Conservation (phyloP, 2,113 vertebrate genomes). For the Gambusia holbrooki region DNA sequence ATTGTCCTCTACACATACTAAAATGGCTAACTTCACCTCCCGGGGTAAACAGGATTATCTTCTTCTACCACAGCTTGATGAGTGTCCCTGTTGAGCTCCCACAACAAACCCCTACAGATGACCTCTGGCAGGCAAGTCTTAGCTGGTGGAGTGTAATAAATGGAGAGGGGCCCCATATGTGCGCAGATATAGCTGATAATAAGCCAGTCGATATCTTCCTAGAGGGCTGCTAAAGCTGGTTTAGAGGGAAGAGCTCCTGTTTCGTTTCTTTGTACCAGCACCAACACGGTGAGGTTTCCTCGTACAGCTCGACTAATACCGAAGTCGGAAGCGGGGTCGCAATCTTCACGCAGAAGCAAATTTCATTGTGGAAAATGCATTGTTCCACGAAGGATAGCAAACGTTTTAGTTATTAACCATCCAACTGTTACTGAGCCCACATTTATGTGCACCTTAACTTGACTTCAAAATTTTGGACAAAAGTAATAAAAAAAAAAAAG, state of each 20-base stretch:
- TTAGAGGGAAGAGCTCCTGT: slow-evolving; percentile 21
- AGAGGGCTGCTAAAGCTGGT: slow-evolving; percentile 17
- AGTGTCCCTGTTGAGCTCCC: slow-evolving; percentile 39
- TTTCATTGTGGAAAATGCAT: slow-evolving; percentile 5
- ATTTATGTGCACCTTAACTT: slow-evolving; percentile 7
- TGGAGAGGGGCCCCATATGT: slow-evolving; percentile 9
- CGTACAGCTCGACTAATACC: slow-evolving; percentile 12
- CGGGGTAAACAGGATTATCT: slow-evolving; percentile 40
- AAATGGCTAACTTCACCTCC: slow-evolving; percentile 18
- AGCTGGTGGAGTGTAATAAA: slow-evolving; percentile 33
- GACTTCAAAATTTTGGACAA: neutral
- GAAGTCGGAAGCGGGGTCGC: neutral
- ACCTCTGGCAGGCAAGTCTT: slow-evolving; percentile 39
- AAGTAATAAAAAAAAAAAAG: neutral
- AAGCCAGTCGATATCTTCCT: slow-evolving; percentile 32
- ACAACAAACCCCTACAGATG: slow-evolving; percentile 44
- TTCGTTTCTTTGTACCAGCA: slow-evolving; percentile 16
- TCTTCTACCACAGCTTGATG: slow-evolving; percentile 31
- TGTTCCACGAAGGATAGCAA: neutral
- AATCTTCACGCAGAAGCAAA: slow-evolving; percentile 26
- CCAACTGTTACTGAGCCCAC: slow-evolving; percentile 5
- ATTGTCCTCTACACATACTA: neutral
- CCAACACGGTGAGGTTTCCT: slow-evolving; percentile 5
- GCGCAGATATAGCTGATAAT: slow-evolving; percentile 41
- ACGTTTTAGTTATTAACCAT: slow-evolving; percentile 7